These are phyloP conservation scores for Asteroscopus sphinx DNA, from an alignment of 2,888 invertebrate species.

Conservation along the genomic window DNA sequence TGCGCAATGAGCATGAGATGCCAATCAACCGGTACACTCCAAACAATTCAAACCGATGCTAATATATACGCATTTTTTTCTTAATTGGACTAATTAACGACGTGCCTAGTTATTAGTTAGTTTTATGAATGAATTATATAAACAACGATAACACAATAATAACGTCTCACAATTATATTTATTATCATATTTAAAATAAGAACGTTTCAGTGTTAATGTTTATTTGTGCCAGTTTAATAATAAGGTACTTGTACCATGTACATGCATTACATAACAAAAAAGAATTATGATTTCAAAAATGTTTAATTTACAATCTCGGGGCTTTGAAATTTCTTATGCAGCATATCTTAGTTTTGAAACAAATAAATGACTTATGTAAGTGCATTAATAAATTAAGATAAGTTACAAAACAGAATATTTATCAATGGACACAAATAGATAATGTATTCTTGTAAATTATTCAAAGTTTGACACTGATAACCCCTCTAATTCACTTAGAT, in stretches of 20 bases:
- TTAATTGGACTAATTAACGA: constrained; percentile 65
- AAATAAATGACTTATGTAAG: too few relatives aligned
- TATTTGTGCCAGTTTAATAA: too few relatives aligned
- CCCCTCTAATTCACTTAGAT: constrained; percentile 33
- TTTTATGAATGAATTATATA: constrained; percentile 56
- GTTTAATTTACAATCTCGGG: too few relatives aligned
- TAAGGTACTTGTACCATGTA: too few relatives aligned
- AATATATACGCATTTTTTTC: constrained; percentile 57
- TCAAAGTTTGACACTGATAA: constrained; percentile 38
- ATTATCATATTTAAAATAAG: constrained; percentile 22
- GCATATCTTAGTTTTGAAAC: too few relatives aligned
- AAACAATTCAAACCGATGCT: constrained; percentile 55
- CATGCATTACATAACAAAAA: too few relatives aligned
- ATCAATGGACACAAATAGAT: constrained; percentile 13
- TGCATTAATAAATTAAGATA: neutral
- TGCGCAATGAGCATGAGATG: constrained; percentile 62
- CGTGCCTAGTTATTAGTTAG: constrained; percentile 56
- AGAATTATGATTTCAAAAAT: too few relatives aligned
- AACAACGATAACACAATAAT: constrained; percentile 44
- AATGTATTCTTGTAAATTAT: too few relatives aligned
- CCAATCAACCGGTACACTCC: constrained; percentile 64
- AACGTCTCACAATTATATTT: constrained; percentile 18
- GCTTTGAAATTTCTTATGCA: too few relatives aligned
- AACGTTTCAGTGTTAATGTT: constrained; percentile 16
- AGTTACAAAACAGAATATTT: constrained; percentile 4